Conservation (phyloP, 2,113 vertebrate species). For the Centropus bengalensis region DNA sequence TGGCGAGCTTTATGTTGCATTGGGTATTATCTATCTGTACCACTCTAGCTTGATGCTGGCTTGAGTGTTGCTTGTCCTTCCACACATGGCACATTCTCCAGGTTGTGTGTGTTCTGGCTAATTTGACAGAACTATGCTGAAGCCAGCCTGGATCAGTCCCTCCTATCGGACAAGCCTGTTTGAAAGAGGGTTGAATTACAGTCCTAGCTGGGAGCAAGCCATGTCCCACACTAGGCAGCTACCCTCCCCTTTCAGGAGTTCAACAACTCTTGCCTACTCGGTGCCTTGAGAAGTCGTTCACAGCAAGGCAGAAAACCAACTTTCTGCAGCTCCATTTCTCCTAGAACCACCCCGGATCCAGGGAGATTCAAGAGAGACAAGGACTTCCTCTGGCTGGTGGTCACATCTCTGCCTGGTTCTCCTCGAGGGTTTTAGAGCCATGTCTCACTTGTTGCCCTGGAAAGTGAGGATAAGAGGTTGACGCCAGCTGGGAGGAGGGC, state of each 20-base stretch:
- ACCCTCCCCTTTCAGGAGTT: not conserved
- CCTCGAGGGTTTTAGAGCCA: not conserved
- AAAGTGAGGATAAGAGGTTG: not conserved
- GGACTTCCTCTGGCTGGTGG: not conserved
- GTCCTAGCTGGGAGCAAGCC: not conserved
- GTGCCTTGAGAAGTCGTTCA: not conserved
- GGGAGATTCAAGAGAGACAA: not conserved
- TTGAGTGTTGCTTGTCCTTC: conserved; percentile 10
- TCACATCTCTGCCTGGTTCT: not conserved
- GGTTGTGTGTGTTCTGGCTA: not conserved
- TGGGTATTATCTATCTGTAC: conserved; percentile 45
- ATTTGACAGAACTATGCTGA: not conserved
- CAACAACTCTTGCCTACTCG: not conserved
- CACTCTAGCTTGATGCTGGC: conserved; percentile 8
- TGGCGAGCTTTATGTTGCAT: conserved; percentile 35
- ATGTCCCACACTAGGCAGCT: not conserved
- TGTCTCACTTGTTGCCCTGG: not conserved
- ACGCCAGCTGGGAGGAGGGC: not conserved
- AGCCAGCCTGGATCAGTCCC: not conserved
- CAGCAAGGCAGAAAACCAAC: rapidly evolving
- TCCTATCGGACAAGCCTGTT: not conserved
- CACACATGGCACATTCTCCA: not conserved
- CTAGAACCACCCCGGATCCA: not conserved
- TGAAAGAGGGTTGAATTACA: conserved; percentile 20
- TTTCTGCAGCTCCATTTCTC: not conserved